phyloP scores from a whole-genome alignment of 2,113 vertebrate genomes.

The Copsychus sechellarum region DNA sequence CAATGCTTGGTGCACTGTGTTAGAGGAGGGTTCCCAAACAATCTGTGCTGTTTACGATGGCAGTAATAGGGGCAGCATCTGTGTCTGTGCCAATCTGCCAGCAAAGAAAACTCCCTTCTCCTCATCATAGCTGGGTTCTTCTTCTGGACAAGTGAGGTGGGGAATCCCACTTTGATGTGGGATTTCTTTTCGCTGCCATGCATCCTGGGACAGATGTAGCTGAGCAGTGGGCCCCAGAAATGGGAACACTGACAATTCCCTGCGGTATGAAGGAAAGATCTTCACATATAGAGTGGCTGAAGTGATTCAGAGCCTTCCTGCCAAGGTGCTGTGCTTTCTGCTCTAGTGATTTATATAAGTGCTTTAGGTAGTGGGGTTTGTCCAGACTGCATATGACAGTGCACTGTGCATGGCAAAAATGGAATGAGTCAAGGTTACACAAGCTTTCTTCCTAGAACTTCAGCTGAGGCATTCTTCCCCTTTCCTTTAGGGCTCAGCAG shows the following conservation, averaged over 20 bases:
- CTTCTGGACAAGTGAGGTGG: background rate
- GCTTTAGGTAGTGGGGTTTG: background rate
- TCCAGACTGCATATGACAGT: background rate
- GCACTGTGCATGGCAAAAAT: background rate
- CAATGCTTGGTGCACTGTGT: background rate
- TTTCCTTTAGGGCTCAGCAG: background rate
- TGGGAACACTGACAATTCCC: background rate
- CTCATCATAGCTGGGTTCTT: background rate
- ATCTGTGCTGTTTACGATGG: background rate
- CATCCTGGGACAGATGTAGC: background rate
- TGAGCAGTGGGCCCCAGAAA: background rate
- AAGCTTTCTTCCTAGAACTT: background rate
- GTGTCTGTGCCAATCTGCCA: background rate
- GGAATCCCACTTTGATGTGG: background rate
- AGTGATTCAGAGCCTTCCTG: background rate
- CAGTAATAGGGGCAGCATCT: too few species aligned
- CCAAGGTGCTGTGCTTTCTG: background rate
- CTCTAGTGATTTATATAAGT: background rate
- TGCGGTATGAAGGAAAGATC: background rate
- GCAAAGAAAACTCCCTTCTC: background rate
- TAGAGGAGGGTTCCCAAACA: background rate
- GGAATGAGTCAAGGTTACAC: background rate
- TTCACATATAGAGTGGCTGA: background rate
- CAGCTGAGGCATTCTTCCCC: background rate
- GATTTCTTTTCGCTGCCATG: background rate